These are phyloP conservation scores for Cathartes aura DNA, from an alignment of 2,113 vertebrate genomes.

Conservation along the genomic window DNA sequence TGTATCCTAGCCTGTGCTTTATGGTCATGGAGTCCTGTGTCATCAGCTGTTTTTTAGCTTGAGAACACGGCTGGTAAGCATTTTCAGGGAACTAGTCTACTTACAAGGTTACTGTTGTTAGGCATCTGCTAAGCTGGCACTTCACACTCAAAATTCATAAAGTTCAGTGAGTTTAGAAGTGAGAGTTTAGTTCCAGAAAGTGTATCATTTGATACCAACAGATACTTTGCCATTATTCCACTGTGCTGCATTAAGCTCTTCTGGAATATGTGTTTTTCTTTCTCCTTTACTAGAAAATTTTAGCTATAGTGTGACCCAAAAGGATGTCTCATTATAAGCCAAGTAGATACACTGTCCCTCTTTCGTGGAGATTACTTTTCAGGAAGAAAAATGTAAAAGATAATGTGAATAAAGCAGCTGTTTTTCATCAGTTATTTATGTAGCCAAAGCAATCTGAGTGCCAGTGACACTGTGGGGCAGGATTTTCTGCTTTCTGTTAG, in stretches of 20 bases:
- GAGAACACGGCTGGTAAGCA: background rate
- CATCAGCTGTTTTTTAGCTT: background rate
- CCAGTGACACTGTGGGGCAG: background rate
- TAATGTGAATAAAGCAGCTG: background rate
- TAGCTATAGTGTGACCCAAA: background rate
- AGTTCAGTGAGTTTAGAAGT: background rate
- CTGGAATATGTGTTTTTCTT: background rate
- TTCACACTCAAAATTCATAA: background rate
- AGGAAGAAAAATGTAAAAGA: background rate
- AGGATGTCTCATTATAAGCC: background rate
- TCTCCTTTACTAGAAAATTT: background rate
- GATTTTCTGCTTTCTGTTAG: background rate
- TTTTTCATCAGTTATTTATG: background rate
- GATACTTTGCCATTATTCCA: background rate
- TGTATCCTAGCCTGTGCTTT: background rate
- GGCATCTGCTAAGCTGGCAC: background rate
- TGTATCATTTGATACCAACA: background rate
- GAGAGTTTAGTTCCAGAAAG: background rate
- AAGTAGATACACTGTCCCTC: background rate
- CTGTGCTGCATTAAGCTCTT: background rate
- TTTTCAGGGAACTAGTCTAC: background rate
- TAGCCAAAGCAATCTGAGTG: background rate
- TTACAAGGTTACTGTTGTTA: background rate
- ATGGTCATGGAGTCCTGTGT: background rate
- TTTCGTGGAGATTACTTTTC: background rate